Base-by-base conservation (phyloP, 2,113 vertebrate genomes). In the Odontophorus gujanensis region DNA sequence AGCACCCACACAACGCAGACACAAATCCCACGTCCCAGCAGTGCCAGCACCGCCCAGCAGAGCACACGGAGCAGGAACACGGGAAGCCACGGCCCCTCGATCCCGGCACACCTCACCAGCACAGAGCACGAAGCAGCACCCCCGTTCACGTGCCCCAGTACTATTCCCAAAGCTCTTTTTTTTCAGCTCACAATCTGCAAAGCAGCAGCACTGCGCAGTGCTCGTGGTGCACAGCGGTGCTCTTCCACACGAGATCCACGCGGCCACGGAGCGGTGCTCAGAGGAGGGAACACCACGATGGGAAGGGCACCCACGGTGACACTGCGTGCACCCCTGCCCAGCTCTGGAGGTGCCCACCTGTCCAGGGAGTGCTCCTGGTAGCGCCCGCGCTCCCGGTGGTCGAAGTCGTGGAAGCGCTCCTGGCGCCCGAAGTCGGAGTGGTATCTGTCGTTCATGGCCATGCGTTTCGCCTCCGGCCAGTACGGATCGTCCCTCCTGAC, bases 361-460 rank as follows among this genome's bases (percentile, higher is more conserved):
- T 99, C 99, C 67, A 98, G 92, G 1, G 97, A 94, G 79, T 99
- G 98, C 45, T 99, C 99, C 32, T 99, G 98, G 81, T 98, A 99
- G 47, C 99, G 98, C 34, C 98, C 98, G 3, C 99, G 98, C 25
- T 99, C 99, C 78, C 99, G 94, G 94, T 99, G 99, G 77, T 99
- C 99, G 4, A 99, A 98, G 96, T 99, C 99, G 11, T 99, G 99
- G 97, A 99, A 99, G 26, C 99, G 98, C 8, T 99, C 99, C 95
- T 98, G 98, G 43, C 99, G 98, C 65, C 96, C 95, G 17, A 99
- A 99, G 50, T 99, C 99, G 2, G 99, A 99, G 9, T 98, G 97
- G 51, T 99, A 99, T 30, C 99, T 98, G n/a, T 99, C 99, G 5
- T 99, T 99, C 98, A 99, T 95, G 7, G 98, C 92, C 51, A 99